phyloP scores from a whole-genome alignment of 2,113 vertebrate genomes.

The Hippocampus abdominalis region DNA sequence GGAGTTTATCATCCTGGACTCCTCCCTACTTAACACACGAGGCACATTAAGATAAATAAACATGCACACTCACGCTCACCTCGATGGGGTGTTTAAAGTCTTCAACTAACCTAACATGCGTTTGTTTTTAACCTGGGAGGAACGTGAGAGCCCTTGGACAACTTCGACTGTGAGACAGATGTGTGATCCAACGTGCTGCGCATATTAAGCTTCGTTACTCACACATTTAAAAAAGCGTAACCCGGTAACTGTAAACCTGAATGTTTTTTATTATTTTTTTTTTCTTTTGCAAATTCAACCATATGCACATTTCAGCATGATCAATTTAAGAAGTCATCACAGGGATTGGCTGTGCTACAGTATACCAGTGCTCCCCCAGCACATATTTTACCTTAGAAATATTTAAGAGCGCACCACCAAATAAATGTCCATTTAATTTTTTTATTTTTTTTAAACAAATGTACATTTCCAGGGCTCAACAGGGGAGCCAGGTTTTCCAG shows the following conservation, averaged over 20 bases:
- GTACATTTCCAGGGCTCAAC: slow-evolving; percentile 45
- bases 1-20: not conserved
- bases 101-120: not conserved
- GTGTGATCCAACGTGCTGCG: not conserved
- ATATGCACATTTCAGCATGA: no score
- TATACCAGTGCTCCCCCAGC: no score
- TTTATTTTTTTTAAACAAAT: no score
- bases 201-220: not conserved
- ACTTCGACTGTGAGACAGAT: not conserved
- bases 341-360: no score
- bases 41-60: not conserved
- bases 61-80: not conserved
- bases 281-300: no score
- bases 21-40: not conserved
- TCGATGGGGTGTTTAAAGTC: not conserved
- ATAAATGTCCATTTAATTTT: no score
- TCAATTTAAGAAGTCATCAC: no score
- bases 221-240: not conserved
- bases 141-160: not conserved
- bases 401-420: no score
- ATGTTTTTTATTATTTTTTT: no score
- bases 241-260: no score
- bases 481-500: slow-evolving; percentile 63
- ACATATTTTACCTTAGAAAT: no score
- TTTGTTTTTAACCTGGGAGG: not conserved